These are phyloP conservation scores for Melanchra persicariae DNA, from an alignment of 2,888 invertebrate species.

Conservation along the genomic window DNA sequence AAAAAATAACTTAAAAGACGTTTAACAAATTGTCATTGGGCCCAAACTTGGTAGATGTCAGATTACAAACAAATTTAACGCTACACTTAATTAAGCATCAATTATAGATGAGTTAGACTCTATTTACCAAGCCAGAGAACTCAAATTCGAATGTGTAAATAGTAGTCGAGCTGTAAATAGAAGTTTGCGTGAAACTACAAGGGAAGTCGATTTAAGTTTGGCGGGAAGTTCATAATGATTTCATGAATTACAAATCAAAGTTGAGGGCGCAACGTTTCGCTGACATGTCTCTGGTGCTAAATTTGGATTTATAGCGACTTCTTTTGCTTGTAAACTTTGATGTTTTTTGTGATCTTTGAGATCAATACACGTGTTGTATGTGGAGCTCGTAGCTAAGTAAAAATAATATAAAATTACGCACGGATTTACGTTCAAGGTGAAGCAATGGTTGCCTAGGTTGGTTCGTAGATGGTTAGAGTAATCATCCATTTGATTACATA, in stretches of 20 bases:
- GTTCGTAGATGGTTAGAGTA: neutral
- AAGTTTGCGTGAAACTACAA: slow-evolving; percentile 69
- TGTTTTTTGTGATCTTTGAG: slow-evolving; percentile 1
- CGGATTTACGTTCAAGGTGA: neutral
- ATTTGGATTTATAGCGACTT: slow-evolving; percentile 38
- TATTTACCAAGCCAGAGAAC: slow-evolving; percentile 1
- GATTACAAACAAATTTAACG: slow-evolving; percentile 55
- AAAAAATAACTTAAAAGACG: slow-evolving; percentile 63
- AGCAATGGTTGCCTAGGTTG: neutral
- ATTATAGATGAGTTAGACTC: slow-evolving; percentile 13
- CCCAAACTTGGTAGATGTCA: slow-evolving; percentile 66
- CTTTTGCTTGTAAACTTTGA: slow-evolving; percentile 32
- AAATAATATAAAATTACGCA: neutral
- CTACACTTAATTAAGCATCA: slow-evolving; percentile 8
- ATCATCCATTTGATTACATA: neutral
- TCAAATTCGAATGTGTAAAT: slow-evolving; percentile 28
- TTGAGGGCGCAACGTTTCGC: slow-evolving; percentile 59
- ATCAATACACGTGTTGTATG: slow-evolving; percentile 6
- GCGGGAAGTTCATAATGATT: slow-evolving; percentile 74
- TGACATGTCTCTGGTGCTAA: slow-evolving; percentile 59
- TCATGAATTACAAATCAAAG: slow-evolving; percentile 77
- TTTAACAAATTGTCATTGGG: slow-evolving; percentile 68
- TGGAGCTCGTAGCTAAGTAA: neutral
- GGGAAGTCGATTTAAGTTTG: slow-evolving; percentile 78
- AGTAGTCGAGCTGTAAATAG: slow-evolving; percentile 16